A percentile compares a stretch with the other conserved stretches of the same genome.
Conservation (phyloP, 2,797 vertebrate species). For the Oreochromis mossambicus region DNA sequence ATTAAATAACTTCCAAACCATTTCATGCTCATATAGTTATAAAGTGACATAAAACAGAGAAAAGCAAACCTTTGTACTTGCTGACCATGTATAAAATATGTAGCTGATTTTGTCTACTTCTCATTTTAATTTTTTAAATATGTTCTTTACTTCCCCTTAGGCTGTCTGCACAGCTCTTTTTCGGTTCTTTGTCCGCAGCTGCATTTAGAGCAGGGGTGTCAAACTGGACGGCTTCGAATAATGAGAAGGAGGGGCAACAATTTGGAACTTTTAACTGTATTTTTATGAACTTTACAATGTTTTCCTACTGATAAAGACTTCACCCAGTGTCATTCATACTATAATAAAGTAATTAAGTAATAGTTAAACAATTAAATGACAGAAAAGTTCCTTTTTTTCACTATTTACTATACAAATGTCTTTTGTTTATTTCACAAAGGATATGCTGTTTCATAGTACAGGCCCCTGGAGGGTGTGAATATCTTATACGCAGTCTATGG, state of each 20-base stretch:
- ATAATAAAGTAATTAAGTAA: not conserved
- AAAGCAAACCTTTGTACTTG: not conserved
- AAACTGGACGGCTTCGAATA: not conserved
- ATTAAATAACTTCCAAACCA: not conserved
- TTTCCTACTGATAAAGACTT: not conserved
- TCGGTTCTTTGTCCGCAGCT: not conserved
- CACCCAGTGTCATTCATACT: not conserved
- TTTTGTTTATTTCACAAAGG: not conserved
- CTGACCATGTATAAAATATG: not conserved
- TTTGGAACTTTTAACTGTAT: not conserved
- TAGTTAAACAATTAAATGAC: not conserved
- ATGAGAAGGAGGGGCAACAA: not conserved
- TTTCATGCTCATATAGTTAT: not conserved
- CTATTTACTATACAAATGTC: not conserved
- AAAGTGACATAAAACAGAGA: not conserved
- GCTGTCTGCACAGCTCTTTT: not conserved
- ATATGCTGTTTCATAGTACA: not conserved
- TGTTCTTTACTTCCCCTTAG: not conserved
- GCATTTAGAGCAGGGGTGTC: not conserved
- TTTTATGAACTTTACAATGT: accelerated
- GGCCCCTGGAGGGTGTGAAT: not conserved
- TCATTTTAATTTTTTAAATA: not conserved
- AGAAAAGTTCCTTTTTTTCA: not conserved
- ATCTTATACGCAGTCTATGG: not conserved
- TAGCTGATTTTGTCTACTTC: not conserved